Evolutionary conservation across 2,113 vertebrate genomes (phyloP), one percentile per base, ranked within the genome.

Genomic region (Antechinus stuartii): DNA sequence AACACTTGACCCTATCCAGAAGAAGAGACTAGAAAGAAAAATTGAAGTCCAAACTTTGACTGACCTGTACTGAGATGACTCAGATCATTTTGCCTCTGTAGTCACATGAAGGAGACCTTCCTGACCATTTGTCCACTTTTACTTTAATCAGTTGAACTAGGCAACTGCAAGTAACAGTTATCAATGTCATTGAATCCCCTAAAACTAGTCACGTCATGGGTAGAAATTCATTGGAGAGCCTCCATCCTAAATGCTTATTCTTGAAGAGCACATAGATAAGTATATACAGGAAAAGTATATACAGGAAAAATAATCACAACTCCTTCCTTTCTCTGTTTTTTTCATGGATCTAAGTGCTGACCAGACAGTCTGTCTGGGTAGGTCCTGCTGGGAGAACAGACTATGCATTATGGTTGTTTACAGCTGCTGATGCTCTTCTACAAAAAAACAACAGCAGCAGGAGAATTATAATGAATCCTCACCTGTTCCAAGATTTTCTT

Each of bases 111-210:
- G 68, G 97, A 97, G 98, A 97, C 95, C 95, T 49, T 55, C 96
- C 95, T 97, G 93, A 95, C 96, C 96, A 96, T 97, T 95, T 98
- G 96, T 96, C 96, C 96, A 95, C 97, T 97, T 98, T 93, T 96
- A 97, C 96, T 97, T 98, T 96, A 97, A 97, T 97, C 97, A 97
- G 95, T 97, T 98, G 94, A 97, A 91, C 94, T 96, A 94, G 94
- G 96, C 97, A 97, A 97, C 19, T 84, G 16, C 68, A 97, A 97
- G 97, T 95, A 96, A 95, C 96, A 97, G 96, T 96, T 96, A 97
- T 97, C 96, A 97, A 97, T 95, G 24, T 94, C 97, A 92, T 94
- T 92, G 96, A 96, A 90, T 94, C 96, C 92, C 92, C 95, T 95
- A 95, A 96, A 97, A 97, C 96, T 97, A 97, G 96, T 61, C 94